phyloP scores from a whole-genome alignment of 2,888 invertebrate genomes.

The Rhyacophila evoluta region DNA sequence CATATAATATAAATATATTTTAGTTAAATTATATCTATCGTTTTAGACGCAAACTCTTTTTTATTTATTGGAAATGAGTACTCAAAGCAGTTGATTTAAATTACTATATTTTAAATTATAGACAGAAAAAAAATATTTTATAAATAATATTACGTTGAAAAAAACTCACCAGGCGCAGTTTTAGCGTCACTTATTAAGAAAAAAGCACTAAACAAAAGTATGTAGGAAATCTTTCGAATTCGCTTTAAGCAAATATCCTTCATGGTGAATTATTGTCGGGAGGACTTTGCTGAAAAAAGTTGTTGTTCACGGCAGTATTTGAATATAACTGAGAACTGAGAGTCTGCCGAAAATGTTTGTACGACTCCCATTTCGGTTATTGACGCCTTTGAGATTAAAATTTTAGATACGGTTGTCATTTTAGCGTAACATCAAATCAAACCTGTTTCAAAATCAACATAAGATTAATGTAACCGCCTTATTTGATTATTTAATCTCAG shows the following conservation, averaged over 20 bases:
- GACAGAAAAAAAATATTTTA: no score
- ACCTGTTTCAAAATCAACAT: conserved; percentile 33
- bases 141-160: no score
- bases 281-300: conserved; percentile 3
- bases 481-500: neutral
- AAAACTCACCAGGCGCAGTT: conserved; percentile 51
- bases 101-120: no score
- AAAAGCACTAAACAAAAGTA: conserved; percentile 23
- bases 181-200: conserved; percentile 23
- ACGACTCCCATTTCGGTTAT: neutral
- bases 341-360: conserved; percentile 30
- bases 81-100: no score
- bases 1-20: no score
- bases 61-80: no score
- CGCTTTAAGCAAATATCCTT: neutral
- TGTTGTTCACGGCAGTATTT: conserved; percentile 28
- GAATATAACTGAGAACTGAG: conserved; percentile 31
- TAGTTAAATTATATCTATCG: no score
- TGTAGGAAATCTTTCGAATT: neutral
- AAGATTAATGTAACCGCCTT: neutral
- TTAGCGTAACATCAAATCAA: conserved; percentile 33
- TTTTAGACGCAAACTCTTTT: no score
- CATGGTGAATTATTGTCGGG: neutral
- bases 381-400: neutral
- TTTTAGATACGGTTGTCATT: conserved; percentile 19